phyloP scores from a whole-genome alignment of 2,888 invertebrate genomes.

The Diaperis boleti region DNA sequence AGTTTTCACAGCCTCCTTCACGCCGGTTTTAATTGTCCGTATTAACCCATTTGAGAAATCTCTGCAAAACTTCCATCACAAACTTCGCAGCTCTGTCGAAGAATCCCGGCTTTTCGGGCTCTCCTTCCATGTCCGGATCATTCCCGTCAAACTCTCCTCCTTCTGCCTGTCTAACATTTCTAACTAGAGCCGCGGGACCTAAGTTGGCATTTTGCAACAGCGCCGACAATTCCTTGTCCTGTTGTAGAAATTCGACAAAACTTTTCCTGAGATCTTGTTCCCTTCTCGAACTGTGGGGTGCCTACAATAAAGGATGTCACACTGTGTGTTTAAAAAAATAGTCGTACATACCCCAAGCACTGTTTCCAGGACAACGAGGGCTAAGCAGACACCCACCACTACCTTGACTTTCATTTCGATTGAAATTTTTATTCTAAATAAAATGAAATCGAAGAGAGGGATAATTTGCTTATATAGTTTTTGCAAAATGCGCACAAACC shows the following conservation, averaged over 20 bases:
- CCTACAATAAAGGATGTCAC: conserved; percentile 28
- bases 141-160: conserved; percentile 41
- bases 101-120: conserved; percentile 57
- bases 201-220: conserved; percentile 29
- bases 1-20: conserved; percentile 42
- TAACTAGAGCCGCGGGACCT: conserved; percentile 16
- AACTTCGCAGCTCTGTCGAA: conserved; percentile 65
- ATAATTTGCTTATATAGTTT: conserved; percentile 41
- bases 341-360: conserved; percentile 44
- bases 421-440: conserved; percentile 5
- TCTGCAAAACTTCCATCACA: conserved; percentile 64
- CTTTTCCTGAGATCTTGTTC: conserved; percentile 55
- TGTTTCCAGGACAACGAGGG: conserved; percentile 27
- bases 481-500: conserved; percentile 38
- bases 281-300: conserved; percentile 12
- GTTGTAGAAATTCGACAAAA: conserved; percentile 60
- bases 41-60: conserved; percentile 67
- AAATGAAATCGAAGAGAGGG: conserved; percentile 28
- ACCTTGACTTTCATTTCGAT: conserved; percentile 38
- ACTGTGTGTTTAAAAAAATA: neutral
- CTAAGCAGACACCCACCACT: conserved; percentile 38
- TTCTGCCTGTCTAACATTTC: conserved; percentile 47
- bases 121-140: conserved; percentile 38
- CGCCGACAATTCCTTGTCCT: conserved; percentile 57
- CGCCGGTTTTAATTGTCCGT: conserved; percentile 57